Conservation (phyloP, 2,113 vertebrate genomes). For the Accipiter cooperii region DNA sequence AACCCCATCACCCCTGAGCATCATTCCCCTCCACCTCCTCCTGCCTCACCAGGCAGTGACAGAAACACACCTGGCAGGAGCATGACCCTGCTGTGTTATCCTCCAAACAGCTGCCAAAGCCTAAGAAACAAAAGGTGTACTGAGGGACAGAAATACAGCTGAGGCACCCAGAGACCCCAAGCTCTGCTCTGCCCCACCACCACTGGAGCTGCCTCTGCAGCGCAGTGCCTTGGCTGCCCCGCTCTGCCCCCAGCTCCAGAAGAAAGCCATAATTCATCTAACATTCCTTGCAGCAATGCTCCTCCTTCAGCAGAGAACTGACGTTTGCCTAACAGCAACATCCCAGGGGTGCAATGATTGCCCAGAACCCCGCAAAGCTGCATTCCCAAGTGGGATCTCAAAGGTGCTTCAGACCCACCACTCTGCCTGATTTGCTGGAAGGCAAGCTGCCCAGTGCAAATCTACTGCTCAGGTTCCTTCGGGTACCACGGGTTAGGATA, state of each 20-base stretch:
- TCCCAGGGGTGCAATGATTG: neutral
- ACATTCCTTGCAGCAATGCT: neutral
- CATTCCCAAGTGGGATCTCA: neutral
- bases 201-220: neutral
- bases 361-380: neutral
- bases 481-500: neutral
- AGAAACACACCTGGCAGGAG: neutral
- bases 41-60: neutral
- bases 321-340: neutral
- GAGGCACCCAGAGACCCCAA: neutral
- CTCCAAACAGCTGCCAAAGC: neutral
- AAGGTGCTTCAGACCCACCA: neutral
- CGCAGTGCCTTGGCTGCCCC: neutral
- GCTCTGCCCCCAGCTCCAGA: neutral
- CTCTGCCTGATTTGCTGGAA: neutral
- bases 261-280: neutral
- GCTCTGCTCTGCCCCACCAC: neutral
- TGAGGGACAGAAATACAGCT: neutral
- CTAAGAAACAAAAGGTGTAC: neutral
- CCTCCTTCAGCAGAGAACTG: neutral
- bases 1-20: neutral
- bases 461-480: neutral
- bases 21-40: neutral
- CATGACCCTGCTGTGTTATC: accelerated
- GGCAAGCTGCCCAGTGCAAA: neutral